These are phyloP conservation scores for Phymanthus crucifer DNA, from an alignment of 92 coral and sea anemone species.

Conservation along the genomic window DNA sequence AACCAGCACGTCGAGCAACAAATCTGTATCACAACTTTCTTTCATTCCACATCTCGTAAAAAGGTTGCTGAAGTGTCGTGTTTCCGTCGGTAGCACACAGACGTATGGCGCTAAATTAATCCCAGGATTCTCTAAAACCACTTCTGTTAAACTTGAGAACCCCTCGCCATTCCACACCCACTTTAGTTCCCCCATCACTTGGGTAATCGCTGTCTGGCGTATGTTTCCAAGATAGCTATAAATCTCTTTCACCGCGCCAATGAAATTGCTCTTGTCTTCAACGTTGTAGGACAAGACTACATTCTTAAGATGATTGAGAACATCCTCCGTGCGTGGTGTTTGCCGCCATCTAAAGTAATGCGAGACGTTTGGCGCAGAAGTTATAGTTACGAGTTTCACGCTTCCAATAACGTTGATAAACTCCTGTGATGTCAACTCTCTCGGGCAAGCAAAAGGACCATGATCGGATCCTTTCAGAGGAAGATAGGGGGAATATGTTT, in stretches of 20 bases:
- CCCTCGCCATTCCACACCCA: conserved; percentile 91
- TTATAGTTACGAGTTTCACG: conserved; percentile 31
- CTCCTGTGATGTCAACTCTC: conserved; percentile 34
- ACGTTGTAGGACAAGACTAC: conserved; percentile 39
- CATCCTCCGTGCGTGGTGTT: conserved; percentile 45
- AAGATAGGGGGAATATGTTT: conserved; percentile 7
- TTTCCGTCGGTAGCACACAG: conserved; percentile 56
- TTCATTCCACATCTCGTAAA: conserved; percentile 61
- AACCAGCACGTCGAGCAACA: conserved; percentile 53
- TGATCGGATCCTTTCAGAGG: background rate
- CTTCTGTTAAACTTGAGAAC: conserved; percentile 52
- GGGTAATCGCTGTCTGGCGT: background rate
- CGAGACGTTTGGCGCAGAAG: conserved; percentile 22
- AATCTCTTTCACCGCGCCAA: conserved; percentile 43
- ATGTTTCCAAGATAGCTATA: conserved; percentile 40
- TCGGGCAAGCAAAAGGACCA: conserved; percentile 48
- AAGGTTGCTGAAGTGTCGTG: conserved; percentile 28
- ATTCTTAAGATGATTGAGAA: conserved; percentile 43
- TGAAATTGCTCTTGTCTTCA: conserved; percentile 57
- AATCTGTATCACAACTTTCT: conserved; percentile 33
- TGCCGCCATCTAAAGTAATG: conserved; percentile 51
- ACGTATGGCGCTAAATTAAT: conserved; percentile 67
- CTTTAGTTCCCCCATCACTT: conserved; percentile 6
- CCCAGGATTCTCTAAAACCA: conserved; percentile 42
- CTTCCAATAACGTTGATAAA: conserved; percentile 54